These are phyloP conservation scores for Pheosia gnoma DNA, from an alignment of 2,888 invertebrate genomes.

Conservation along the genomic window DNA sequence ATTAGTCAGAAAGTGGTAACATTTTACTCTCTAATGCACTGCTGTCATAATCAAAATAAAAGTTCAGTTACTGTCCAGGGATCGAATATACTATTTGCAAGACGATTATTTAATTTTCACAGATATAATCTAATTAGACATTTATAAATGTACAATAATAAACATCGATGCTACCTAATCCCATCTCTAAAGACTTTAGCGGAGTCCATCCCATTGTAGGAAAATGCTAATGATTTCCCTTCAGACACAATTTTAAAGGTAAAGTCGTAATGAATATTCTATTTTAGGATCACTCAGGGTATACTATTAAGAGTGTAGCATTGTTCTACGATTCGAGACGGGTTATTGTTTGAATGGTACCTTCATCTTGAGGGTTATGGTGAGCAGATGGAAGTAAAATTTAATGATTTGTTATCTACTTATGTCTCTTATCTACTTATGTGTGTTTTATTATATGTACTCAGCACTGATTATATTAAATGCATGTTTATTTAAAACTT, in stretches of 20 bases:
- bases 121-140: too few species aligned
- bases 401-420: neutral
- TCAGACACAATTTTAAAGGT: constrained; percentile 66
- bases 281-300: constrained; percentile 38
- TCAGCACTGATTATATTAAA: too few species aligned
- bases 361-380: neutral
- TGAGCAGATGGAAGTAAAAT: neutral
- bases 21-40: too few species aligned
- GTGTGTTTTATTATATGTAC: neutral
- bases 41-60: too few species aligned
- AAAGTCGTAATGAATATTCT: constrained; percentile 66
- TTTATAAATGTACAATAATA: neutral
- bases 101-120: too few species aligned
- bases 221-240: constrained; percentile 80
- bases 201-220: constrained; percentile 65
- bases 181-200: constrained; percentile 51
- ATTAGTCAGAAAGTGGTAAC: too few species aligned
- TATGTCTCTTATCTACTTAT: neutral
- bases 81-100: too few species aligned
- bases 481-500: too few species aligned
- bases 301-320: constrained; percentile 16
- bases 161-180: constrained; percentile 23
- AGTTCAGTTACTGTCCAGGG: too few species aligned
- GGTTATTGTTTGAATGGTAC: constrained; percentile 30
- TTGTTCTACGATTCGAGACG: constrained; percentile 27